Evolutionary conservation across 2,888 invertebrate species (phyloP), one percentile per base, ranked within the genome.

Genomic region (Lingula anatina): DNA sequence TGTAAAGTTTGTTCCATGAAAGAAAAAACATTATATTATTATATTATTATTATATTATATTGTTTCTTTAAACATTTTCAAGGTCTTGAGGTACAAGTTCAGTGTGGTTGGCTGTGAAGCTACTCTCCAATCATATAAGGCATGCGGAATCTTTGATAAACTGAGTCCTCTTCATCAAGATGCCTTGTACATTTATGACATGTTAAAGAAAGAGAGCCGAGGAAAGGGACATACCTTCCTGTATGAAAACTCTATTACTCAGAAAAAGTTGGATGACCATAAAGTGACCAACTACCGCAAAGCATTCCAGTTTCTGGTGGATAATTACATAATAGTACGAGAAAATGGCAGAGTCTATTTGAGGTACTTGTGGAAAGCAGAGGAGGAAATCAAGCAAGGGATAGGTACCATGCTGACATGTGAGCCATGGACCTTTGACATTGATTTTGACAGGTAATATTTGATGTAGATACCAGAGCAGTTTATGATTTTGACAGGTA

Each of bases 101-200:
- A 50, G 55, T 21, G 44, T 65, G 7, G 50, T 55, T 42, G 62
- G 64, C 1, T 50, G 59, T 36, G 68, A 69, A 44, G 66, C 65
- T 1, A 49, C 51, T 9, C 51, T 59, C 38, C 49, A 57, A 26
- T 55, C 57, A 2, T 62, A 60, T 35, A 37, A 54, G 5, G 51
- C 53, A 15, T 54, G 56, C 28, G 64, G 63, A 4, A 50, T 65
- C 7, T 43, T 61, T 38, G 26, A 52, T 1, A 47, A 48, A 7
- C 50, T 66, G 1, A 56, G 64, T 3, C 52, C 56, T 24, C 53
- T 51, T 12, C 48, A 60, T 23, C 56, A 54, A 42, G 68, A 70
- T 47, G 65, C 65, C n/a, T 51, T 71, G 12, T 44, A 60, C 36
- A 63, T 71, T 21, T 71, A 71, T 28, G 65, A 65, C 44, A 62